Base-by-base conservation (phyloP, 2,888 invertebrate species). In the Oxystoma pomonae region DNA sequence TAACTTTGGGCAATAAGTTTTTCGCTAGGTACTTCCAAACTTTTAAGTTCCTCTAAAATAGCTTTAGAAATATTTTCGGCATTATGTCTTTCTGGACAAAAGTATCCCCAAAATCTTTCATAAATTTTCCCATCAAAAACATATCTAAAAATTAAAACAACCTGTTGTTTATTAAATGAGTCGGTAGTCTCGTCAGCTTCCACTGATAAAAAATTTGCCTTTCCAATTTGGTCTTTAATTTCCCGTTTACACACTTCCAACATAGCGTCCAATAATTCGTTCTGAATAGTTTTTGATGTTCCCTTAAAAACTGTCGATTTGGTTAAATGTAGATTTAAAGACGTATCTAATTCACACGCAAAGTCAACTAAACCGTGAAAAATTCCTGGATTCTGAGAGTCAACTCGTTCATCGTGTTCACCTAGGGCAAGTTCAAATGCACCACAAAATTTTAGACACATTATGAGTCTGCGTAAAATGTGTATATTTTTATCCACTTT, bases 261-360 rank as follows among this genome's bases (percentile, higher is more conserved):
- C 49, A 50, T 58, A 2, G 58, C 58, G 35, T 49, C 58, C 19
- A 58, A 58, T 16, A 58, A 7, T 1, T 50, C 49, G 9, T 58
- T 58, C 1, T 49, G 58, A 50, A 58, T 18, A 1, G 50, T 55
- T 20, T 17, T 55, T 55, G 55, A n/a, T n/a, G n/a, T 56, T 56
- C 49, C 58, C 58, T 58, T 35, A 58, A 58, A 58, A 58, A 58
- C 35, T 50, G 35, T 35, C 17, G 49, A 58, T 56, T 64, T 66
- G 58, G 53, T 20, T 59, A 62, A 60, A 60, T 64, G 64, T 21
- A 61, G 22, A 50, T 61, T 64, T 7, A 65, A 20, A 65, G 61
- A 61, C 51, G 20, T 20, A 55, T 68, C 67, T 16, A 67, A 62
- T 59, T 66, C 63, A n/a, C 64, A 59, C 5, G 55, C 22, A 58